phyloP scores from a whole-genome alignment of 2,113 vertebrate species.

The Epinephelus lanceolatus region DNA sequence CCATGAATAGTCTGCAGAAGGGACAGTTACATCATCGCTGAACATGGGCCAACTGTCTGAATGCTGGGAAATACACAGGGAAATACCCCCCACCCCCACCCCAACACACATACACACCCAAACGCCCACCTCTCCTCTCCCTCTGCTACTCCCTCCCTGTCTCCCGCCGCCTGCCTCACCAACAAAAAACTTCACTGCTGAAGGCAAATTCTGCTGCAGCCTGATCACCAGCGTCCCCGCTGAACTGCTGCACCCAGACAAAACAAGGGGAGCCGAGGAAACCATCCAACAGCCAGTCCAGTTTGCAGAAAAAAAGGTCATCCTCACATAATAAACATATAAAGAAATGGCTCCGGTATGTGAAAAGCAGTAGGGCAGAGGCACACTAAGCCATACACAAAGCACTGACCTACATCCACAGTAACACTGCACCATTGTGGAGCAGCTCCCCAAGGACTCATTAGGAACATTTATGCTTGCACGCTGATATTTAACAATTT shows the following conservation, averaged over 20 bases:
- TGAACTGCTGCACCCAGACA: conserved; percentile 40
- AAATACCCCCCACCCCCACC: background rate
- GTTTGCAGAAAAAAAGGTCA: conserved; percentile 40
- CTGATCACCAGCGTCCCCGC: conserved; percentile 14
- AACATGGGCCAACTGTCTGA: conserved; percentile 57
- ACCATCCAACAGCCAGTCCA: background rate
- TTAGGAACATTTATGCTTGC: conserved; percentile 78
- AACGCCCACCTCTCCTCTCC: conserved; percentile 3
- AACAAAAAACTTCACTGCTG: background rate
- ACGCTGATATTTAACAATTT: conserved; percentile 80
- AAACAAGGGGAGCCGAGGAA: conserved; percentile 39
- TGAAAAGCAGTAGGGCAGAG: conserved; percentile 33
- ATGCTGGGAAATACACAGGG: conserved; percentile 58
- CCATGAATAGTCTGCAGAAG: conserved; percentile 44
- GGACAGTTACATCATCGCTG: conserved; percentile 71
- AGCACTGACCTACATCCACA: conserved; percentile 82
- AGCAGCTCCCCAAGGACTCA: conserved; percentile 77
- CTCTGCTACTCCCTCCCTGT: background rate
- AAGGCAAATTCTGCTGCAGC: conserved; percentile 24
- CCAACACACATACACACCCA: conserved; percentile 2
- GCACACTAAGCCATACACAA: conserved; percentile 46
- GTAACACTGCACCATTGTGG: conserved; percentile 80
- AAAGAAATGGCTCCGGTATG: conserved; percentile 36
- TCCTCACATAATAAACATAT: conserved; percentile 40
- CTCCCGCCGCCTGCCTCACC: background rate